Base-by-base conservation (phyloP, 2,888 invertebrate species). In the Plagodis pulveraria region DNA sequence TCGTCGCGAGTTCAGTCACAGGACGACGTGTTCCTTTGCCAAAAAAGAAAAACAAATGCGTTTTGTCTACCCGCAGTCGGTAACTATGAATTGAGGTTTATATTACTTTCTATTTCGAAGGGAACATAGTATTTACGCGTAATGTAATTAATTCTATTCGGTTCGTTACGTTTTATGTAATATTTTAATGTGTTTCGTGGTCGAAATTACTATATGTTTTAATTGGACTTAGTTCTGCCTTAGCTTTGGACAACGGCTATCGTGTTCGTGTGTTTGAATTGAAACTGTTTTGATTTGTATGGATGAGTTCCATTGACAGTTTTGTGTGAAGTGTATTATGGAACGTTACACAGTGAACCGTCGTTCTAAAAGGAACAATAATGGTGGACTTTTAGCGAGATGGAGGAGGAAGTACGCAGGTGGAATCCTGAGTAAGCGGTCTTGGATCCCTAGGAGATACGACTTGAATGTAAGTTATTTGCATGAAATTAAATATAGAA, bases 81-180 rank as follows among this genome's bases (percentile, higher is more conserved):
- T 41, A 11, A 40, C 68, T 64, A 52, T 53, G 68, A 65, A 68
- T 71, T n/a, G n/a, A 70, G 81, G 81, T 85, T 10, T 86, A 38
- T 38, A 5, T 82, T 83, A 83, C 78, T 59, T 72, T 73, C 73
- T 76, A 67, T 65, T 58, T 63, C 45, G 45, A 62, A 62, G 65
- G 64, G 62, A 59, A 49, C 53, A 47, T 43, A 50, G 56, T 55
- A 38, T 34, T 9, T 59, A 52, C 56, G 54, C 48, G 12, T 51
- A 63, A 50, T 54, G 35, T 61, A 62, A 63, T 69, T 66, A 62
- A 66, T 84, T 83, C 77, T 78, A 72, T 80, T 77, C 81, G 85
- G 77, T 79, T 83, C 81, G 84, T 84, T 86, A 81, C 73, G 72
- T 83, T 83, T 86, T 86, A 89, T 83, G 82, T 87, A 88, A 84